Conservation (phyloP, 2,888 invertebrate genomes). For the Pandemis corylana region DNA sequence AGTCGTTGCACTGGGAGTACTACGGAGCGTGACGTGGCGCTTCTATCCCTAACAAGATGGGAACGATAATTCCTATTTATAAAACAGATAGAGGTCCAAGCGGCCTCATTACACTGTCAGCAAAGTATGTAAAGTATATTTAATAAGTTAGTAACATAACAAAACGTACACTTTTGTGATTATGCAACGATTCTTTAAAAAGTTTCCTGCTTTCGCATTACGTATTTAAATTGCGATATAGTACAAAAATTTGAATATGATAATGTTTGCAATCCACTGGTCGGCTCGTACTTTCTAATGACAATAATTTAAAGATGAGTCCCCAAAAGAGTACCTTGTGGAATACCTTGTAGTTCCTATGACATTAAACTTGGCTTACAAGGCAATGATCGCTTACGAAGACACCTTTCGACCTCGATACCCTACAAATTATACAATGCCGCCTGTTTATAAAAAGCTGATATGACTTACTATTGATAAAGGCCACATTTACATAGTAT, state of each 20-base stretch:
- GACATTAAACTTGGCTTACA: background rate
- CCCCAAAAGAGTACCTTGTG: conserved; percentile 14
- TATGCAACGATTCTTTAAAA: conserved; percentile 18
- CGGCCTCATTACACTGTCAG: conserved; percentile 27
- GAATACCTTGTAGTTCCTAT: background rate
- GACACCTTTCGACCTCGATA: conserved; percentile 23
- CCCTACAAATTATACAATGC: conserved; percentile 25
- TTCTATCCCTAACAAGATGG: conserved; percentile 29
- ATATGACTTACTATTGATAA: conserved; percentile 23
- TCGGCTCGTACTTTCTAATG: conserved; percentile 21
- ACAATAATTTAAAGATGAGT: conserved; percentile 14
- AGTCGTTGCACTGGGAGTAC: conserved; percentile 54
- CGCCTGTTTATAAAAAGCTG: conserved; percentile 22
- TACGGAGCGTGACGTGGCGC: conserved; percentile 25
- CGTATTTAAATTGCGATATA: conserved; percentile 35
- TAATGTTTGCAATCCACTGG: conserved; percentile 18
- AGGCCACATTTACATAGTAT: conserved; percentile 29
- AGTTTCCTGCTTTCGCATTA: conserved; percentile 32
- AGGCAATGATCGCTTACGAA: conserved; percentile 6
- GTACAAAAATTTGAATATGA: conserved; percentile 31
- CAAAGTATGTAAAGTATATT: conserved; percentile 24
- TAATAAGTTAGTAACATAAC: conserved; percentile 23
- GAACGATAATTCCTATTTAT: conserved; percentile 11
- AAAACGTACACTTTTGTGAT: conserved; percentile 23
- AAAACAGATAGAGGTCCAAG: conserved; percentile 18